phyloP scores from a whole-genome alignment of 2,888 invertebrate species.

The Plagodis dolabraria region DNA sequence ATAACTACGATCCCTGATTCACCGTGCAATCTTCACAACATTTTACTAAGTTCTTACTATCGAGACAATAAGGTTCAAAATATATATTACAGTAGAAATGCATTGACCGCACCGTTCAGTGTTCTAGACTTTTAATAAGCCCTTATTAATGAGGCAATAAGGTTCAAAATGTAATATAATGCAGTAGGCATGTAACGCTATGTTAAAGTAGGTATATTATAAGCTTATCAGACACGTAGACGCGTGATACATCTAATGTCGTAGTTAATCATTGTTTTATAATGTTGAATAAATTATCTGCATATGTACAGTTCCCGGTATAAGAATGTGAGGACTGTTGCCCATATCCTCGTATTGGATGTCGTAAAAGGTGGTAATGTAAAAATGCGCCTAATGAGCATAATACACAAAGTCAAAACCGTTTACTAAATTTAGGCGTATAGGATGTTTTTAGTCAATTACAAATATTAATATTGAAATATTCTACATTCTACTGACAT shows the following conservation, averaged over 20 bases:
- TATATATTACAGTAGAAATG: not conserved
- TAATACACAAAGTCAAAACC: too few relatives aligned
- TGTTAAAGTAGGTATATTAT: not conserved
- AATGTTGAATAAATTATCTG: not conserved
- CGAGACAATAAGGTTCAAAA: constrained; percentile 3
- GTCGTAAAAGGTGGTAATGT: too few relatives aligned
- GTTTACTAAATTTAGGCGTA: too few relatives aligned
- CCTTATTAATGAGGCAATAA: not conserved
- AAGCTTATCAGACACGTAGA: constrained; percentile 3
- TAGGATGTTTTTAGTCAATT: too few relatives aligned
- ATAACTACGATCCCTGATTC: constrained; percentile 8
- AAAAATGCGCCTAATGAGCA: too few relatives aligned
- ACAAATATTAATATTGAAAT: too few relatives aligned
- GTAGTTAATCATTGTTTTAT: not conserved
- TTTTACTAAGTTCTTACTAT: not conserved
- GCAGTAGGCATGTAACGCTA: not conserved
- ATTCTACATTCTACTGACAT: too few relatives aligned
- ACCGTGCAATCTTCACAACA: not conserved
- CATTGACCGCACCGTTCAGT: not conserved
- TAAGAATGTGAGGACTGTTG: too few relatives aligned
- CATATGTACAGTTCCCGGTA: too few relatives aligned
- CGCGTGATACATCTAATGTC: constrained; percentile 6
- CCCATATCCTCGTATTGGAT: too few relatives aligned
- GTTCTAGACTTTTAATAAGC: not conserved
- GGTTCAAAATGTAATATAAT: constrained; percentile 1